Conservation (phyloP, 2,888 invertebrate genomes). For the Lasioglossum figueresi region DNA sequence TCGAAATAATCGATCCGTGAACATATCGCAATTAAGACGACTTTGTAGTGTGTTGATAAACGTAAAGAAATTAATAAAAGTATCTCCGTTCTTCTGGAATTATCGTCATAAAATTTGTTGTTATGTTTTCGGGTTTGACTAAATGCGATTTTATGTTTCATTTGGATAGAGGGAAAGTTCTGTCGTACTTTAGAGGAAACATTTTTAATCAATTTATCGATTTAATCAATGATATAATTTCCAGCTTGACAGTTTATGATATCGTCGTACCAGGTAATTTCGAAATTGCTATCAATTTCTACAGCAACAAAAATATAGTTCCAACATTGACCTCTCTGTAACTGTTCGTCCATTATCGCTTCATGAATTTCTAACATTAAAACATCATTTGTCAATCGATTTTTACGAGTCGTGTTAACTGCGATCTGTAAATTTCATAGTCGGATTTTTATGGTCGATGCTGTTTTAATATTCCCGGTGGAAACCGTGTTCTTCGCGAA, state of each 20-base stretch:
- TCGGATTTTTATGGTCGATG: neutral
- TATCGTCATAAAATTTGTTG: neutral
- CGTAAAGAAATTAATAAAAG: neutral
- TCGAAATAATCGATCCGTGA: neutral
- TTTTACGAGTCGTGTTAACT: neutral
- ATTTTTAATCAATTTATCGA: too few species aligned
- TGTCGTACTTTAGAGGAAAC: too few species aligned
- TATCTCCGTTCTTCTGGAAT: neutral
- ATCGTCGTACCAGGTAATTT: neutral
- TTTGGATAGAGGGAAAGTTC: too few species aligned
- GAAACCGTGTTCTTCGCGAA: neutral
- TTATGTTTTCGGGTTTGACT: neutral
- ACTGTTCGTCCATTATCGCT: neutral
- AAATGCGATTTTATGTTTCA: neutral
- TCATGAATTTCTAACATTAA: neutral
- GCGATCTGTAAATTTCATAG: neutral
- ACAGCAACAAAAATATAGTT: neutral
- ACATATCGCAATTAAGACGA: neutral
- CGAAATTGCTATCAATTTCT: neutral
- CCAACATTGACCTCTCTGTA: neutral
- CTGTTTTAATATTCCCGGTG: neutral
- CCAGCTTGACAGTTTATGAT: neutral
- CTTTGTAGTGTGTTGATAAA: neutral
- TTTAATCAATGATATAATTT: too few species aligned
- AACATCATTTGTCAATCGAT: neutral